These are phyloP conservation scores for Cliona cf. orientalis DNA, from an alignment of 37 sponge, comb jelly and placozoan species.

Conservation along the genomic window DNA sequence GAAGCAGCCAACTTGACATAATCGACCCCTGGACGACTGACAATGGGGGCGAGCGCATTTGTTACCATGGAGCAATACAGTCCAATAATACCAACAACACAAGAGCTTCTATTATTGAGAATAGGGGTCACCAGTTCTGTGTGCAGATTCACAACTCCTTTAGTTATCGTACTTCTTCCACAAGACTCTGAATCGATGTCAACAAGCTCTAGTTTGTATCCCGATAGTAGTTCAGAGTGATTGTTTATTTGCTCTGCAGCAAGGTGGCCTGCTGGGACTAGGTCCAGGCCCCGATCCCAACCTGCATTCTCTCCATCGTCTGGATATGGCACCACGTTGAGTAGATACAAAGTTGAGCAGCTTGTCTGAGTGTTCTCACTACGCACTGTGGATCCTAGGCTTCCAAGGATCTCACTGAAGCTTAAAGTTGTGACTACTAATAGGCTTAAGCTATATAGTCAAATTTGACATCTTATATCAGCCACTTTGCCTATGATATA, in stretches of 20 bases:
- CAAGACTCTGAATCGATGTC: conserved; percentile 21
- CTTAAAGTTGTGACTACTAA: no score
- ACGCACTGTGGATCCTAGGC: no score
- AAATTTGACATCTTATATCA: no score
- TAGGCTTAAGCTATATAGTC: no score
- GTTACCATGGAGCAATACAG: conserved; percentile 35
- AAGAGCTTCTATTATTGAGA: neutral
- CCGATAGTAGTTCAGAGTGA: conserved; percentile 11
- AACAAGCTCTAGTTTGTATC: conserved; percentile 42
- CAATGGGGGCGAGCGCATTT: conserved; percentile 4
- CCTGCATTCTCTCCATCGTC: neutral
- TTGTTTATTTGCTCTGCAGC: conserved; percentile 59
- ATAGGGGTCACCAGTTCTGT: neutral
- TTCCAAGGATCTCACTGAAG: no score
- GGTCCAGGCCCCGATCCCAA: conserved; percentile 22
- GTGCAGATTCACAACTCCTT: neutral
- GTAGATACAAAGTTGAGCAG: conserved; percentile 27
- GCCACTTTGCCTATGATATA: no score
- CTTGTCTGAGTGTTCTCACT: no score
- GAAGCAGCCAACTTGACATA: conserved; percentile 32
- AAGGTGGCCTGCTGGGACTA: conserved; percentile 51
- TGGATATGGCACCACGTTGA: conserved; percentile 31
- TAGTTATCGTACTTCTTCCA: neutral
- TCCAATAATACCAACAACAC: conserved; percentile 44
- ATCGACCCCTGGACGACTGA: neutral